A percentile compares a stretch with the other conserved stretches of the same genome.
Conservation (phyloP, 23 tunicate genomes). For the Ascidia mentula region DNA sequence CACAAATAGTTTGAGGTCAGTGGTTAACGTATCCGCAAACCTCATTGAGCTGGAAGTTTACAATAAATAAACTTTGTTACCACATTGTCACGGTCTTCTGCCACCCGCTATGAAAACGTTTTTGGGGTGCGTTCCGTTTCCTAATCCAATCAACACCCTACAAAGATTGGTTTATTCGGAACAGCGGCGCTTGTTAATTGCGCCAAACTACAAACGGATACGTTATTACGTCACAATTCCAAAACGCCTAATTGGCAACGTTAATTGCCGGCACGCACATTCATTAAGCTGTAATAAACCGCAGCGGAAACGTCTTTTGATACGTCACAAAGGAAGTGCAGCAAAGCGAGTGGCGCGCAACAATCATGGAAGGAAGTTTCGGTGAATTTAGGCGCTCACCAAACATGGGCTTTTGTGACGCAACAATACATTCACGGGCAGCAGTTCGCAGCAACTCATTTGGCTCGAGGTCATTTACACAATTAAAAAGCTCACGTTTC, state of each 20-base stretch:
- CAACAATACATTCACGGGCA: neutral
- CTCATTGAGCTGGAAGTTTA: too few species aligned
- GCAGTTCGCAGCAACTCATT: neutral
- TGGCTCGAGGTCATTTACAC: neutral
- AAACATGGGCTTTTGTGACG: neutral
- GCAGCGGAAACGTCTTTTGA: neutral
- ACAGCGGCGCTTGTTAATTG: neutral
- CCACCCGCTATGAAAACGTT: too few species aligned
- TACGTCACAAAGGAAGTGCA: neutral
- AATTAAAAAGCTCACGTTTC: neutral
- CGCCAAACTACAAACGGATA: neutral
- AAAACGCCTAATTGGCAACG: neutral
- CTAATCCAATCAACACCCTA: neutral
- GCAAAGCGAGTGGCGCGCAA: neutral
- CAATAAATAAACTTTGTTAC: too few species aligned
- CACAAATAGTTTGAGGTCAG: too few species aligned
- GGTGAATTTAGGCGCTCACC: neutral
- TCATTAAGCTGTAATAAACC: neutral
- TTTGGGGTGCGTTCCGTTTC: too few species aligned
- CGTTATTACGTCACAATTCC: conserved; percentile 1
- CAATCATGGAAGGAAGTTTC: neutral
- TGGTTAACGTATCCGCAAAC: too few species aligned
- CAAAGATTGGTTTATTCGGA: neutral
- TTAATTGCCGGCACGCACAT: neutral
- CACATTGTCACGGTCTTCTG: too few species aligned